phyloP scores from a whole-genome alignment of 1,140 invertebrate species.

The Lethocerus indicus region DNA sequence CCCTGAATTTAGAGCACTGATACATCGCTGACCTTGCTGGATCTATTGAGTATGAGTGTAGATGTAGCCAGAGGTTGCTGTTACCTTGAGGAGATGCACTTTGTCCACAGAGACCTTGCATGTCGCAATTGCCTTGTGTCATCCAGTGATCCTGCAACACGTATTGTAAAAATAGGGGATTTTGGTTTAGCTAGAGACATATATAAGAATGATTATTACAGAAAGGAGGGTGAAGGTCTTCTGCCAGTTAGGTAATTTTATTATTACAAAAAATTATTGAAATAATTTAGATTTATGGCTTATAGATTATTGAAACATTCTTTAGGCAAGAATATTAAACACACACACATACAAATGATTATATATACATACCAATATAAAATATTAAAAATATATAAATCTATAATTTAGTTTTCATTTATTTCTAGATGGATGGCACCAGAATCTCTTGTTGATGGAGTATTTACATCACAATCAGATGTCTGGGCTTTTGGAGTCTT shows the following conservation, averaged over 20 bases:
- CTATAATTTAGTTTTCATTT: not conserved
- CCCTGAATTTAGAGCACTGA: too few species aligned
- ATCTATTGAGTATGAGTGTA: constrained; percentile 80
- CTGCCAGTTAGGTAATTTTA: constrained; percentile 34
- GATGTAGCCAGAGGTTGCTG: constrained; percentile 86
- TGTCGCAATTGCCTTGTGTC: constrained; percentile 86
- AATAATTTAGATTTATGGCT: too few species aligned
- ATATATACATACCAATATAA: too few species aligned
- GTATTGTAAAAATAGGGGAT: constrained; percentile 92
- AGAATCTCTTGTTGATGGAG: constrained; percentile 80
- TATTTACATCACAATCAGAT: constrained; percentile 89
- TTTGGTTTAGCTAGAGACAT: constrained; percentile 90
- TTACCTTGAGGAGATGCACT: constrained; percentile 87
- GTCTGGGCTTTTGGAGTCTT: constrained; percentile 94
- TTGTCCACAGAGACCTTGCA: constrained; percentile 90
- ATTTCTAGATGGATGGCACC: constrained; percentile 71
- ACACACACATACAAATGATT: too few species aligned
- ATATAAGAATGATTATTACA: constrained; percentile 92
- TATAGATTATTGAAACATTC: too few species aligned
- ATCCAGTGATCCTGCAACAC: constrained; percentile 38
- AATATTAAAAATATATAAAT: too few species aligned
- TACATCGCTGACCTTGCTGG: too few species aligned
- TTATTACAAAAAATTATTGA: too few species aligned
- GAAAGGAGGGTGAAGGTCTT: constrained; percentile 67
- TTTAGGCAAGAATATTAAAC: too few species aligned